Evolutionary conservation across 2,797 vertebrate genomes (phyloP).

Genomic region (Pempheris klunzingeri): DNA sequence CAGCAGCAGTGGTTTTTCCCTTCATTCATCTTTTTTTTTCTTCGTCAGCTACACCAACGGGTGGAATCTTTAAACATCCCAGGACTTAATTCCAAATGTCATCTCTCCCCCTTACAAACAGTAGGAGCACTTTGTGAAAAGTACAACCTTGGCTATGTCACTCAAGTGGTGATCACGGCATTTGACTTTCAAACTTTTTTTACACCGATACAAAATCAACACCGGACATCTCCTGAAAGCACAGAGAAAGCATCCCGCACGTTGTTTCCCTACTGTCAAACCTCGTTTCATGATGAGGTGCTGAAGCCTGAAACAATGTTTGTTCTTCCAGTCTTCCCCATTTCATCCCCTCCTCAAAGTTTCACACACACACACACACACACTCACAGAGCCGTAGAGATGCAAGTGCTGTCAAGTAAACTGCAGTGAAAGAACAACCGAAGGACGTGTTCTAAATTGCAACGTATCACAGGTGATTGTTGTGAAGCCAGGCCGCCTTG

Average conservation of each 20-base stretch:
- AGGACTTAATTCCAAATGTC: conserved; percentile 29
- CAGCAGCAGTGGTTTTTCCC: conserved; percentile 24
- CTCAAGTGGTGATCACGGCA: not conserved
- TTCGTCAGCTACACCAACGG: conserved; percentile 37
- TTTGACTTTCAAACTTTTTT: conserved; percentile 11
- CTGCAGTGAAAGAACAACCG: conserved; percentile 10
- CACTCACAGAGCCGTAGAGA: not conserved
- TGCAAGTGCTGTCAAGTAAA: not conserved
- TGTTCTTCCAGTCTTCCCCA: not conserved
- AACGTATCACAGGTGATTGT: conserved; percentile 12
- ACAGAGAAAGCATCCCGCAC: not conserved
- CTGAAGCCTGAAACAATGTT: conserved; percentile 9
- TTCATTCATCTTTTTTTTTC: conserved; percentile 26
- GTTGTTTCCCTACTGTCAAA: not conserved
- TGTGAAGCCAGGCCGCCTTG: conserved; percentile 13
- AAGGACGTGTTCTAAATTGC: not conserved
- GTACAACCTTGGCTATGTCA: conserved; percentile 26
- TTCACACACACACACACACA: not conserved
- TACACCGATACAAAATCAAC: not conserved
- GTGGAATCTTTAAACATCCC: conserved; percentile 40
- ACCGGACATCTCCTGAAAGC: not conserved
- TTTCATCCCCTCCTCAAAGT: not conserved
- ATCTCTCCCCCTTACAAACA: conserved; percentile 28
- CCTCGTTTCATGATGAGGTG: not conserved
- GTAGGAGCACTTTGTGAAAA: conserved; percentile 7